A percentile compares a stretch with the other conserved stretches of the same genome.
These are phyloP conservation scores for Adela reaumurella DNA, from an alignment of 2,888 invertebrate species.

Conservation along the genomic window DNA sequence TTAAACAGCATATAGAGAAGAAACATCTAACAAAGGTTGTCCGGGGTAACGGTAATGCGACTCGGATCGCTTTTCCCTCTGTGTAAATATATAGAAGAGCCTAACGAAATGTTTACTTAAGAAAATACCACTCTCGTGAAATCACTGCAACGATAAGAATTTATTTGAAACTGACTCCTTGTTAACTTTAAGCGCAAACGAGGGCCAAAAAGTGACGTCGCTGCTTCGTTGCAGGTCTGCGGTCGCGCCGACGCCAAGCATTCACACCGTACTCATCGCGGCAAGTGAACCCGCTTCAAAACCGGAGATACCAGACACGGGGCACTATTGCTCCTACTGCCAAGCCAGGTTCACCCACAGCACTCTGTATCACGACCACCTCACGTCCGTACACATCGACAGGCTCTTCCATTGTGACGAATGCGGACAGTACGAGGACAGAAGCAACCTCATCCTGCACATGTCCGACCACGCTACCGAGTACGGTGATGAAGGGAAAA, in stretches of 20 bases:
- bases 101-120: too few relatives aligned
- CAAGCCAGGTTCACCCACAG: constrained; percentile 8
- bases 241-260: background rate
- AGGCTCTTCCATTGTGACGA: constrained; percentile 37
- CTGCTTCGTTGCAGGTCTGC: constrained; percentile 25
- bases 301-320: too few relatives aligned
- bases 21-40: too few relatives aligned
- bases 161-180: too few relatives aligned
- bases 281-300: too few relatives aligned
- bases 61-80: too few relatives aligned
- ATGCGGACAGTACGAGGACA: constrained; percentile 30
- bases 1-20: constrained; percentile 24
- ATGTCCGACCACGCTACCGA: constrained; percentile 31
- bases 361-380: constrained; percentile 20
- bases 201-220: constrained; percentile 5
- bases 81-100: too few relatives aligned
- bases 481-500: too few relatives aligned
- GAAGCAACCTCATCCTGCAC: constrained; percentile 28
- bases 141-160: too few relatives aligned
- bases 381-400: constrained; percentile 24
- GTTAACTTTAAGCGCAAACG: too few relatives aligned
- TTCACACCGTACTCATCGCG: background rate
- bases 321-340: constrained; percentile 21
- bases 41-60: too few relatives aligned
- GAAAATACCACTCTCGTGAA: too few relatives aligned